Conservation (phyloP, 2,113 vertebrate species). For the Gallinago paraguaiae region DNA sequence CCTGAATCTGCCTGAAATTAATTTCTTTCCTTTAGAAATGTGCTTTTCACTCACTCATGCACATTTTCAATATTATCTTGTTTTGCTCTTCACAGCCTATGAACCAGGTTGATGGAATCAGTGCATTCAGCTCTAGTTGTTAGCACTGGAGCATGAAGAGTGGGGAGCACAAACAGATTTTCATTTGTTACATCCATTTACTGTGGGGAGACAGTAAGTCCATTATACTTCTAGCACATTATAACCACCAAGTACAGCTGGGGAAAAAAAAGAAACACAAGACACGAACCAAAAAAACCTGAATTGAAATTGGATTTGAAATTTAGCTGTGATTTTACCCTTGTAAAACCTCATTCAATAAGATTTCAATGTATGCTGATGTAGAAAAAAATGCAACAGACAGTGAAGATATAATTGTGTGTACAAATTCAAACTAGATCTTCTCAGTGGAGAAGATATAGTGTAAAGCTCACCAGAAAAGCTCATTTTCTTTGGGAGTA, state of each 20-base stretch:
- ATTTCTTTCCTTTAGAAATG: neutral
- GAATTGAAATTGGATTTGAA: neutral
- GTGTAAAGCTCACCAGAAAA: neutral
- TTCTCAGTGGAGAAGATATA: neutral
- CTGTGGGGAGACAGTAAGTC: neutral
- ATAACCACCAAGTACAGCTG: neutral
- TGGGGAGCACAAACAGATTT: neutral
- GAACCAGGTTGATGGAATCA: conserved; percentile 3
- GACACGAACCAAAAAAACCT: neutral
- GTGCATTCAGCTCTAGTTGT: conserved; percentile 2
- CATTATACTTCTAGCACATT: neutral
- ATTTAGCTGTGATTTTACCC: neutral
- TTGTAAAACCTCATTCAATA: conserved; percentile 35
- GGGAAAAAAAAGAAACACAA: neutral
- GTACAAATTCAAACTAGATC: neutral
- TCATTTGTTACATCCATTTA: neutral
- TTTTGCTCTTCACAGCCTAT: neutral
- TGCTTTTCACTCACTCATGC: neutral
- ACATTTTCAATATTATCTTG: neutral
- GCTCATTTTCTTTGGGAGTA: neutral
- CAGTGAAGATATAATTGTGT: neutral
- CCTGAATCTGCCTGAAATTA: neutral
- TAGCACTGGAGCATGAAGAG: neutral
- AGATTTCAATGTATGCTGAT: neutral
- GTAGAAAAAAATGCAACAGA: conserved; percentile 9